phyloP scores from a whole-genome alignment of 2,113 vertebrate species.

The Onychostruthus taczanowskii region DNA sequence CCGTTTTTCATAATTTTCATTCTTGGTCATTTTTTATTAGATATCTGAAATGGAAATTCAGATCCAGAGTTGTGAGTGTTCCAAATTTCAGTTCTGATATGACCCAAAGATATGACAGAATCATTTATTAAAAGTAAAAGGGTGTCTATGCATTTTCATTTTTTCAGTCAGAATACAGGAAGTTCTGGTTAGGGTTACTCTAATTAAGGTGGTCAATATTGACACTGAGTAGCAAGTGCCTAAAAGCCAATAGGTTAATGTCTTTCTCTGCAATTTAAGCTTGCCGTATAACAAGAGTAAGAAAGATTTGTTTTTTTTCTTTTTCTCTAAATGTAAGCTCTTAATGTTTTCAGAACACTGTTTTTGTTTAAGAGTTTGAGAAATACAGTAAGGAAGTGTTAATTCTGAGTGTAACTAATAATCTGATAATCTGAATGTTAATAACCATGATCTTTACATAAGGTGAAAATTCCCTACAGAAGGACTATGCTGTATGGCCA shows the following conservation, averaged over 20 bases:
- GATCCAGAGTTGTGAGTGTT: not conserved
- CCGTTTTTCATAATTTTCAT: rapidly evolving
- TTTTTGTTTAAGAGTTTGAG: not conserved
- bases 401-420: not conserved
- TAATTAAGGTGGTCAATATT: not conserved
- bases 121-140: not conserved
- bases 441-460: not conserved
- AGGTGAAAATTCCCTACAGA: not conserved
- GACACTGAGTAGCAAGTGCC: not conserved
- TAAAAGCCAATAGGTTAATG: not conserved
- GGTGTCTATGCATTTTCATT: rapidly evolving
- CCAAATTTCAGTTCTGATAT: not conserved
- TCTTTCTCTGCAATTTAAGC: not conserved
- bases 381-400: not conserved
- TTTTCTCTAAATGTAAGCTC: not conserved
- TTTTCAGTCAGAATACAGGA: not conserved
- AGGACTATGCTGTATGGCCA: not conserved
- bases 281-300: not conserved
- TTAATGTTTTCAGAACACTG: not conserved
- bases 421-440: not conserved
- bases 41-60: not conserved
- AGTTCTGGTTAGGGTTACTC: not conserved
- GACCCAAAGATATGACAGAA: not conserved
- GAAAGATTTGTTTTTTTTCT: not conserved
- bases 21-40: not conserved